These are phyloP conservation scores for Cygnus olor DNA, from an alignment of 2,797 vertebrate genomes.

Conservation along the genomic window DNA sequence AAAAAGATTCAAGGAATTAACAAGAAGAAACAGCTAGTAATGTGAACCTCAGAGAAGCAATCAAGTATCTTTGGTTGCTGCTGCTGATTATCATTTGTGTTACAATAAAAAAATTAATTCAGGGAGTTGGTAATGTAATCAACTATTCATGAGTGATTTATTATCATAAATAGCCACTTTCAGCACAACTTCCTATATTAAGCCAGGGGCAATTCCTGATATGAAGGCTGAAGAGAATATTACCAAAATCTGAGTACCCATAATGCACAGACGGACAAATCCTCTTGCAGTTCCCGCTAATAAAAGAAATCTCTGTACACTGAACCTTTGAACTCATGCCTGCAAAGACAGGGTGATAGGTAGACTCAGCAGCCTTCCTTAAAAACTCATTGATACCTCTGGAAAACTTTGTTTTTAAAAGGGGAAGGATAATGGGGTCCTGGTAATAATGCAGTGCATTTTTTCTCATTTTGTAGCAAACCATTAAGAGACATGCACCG, in stretches of 20 bases:
- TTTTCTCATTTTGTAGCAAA: neutral
- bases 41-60: neutral
- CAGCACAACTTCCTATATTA: neutral
- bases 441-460: neutral
- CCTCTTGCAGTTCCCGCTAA: neutral
- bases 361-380: neutral
- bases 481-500: neutral
- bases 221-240: neutral
- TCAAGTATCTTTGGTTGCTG: neutral
- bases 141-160: neutral
- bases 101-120: neutral
- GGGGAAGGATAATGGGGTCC: neutral
- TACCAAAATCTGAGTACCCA: neutral
- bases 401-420: neutral
- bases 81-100: neutral
- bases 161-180: neutral
- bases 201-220: neutral
- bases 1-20: neutral
- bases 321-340: neutral
- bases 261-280: neutral
- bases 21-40: neutral
- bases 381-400: neutral
- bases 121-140: neutral
- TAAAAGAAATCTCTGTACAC: neutral
- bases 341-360: neutral